Percentiles rank a stretch among this genome's conserved stretches.
These are phyloP conservation scores for Helarctos malayanus DNA, from an alignment of 2,797 vertebrate genomes.

Conservation along the genomic window DNA sequence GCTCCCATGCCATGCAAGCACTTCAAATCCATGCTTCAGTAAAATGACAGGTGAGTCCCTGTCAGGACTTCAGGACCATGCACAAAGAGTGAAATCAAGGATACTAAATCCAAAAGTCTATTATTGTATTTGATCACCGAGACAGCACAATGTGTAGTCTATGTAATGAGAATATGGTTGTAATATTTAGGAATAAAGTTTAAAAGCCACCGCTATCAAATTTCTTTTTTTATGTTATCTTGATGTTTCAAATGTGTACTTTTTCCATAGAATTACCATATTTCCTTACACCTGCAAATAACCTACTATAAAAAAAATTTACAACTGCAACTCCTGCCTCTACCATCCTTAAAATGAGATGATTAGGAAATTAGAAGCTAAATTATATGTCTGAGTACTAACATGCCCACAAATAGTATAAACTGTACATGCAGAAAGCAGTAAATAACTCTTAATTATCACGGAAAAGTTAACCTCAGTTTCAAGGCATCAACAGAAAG, in stretches of 20 bases:
- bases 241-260: not conserved
- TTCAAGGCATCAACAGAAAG: conserved; percentile 58
- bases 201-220: conserved; percentile 33
- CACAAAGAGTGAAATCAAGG: not conserved
- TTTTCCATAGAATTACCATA: conserved; percentile 8
- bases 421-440: conserved; percentile 19
- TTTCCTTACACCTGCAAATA: conserved; percentile 26
- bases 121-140: not conserved
- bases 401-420: conserved; percentile 25
- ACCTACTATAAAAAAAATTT: not conserved
- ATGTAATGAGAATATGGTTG: not conserved
- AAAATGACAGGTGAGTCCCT: not conserved
- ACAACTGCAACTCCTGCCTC: not conserved
- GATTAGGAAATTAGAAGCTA: conserved; percentile 61
- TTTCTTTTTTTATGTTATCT: conserved; percentile 16
- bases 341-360: conserved; percentile 21
- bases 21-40: not conserved
- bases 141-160: not conserved
- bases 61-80: not conserved
- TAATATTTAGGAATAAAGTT: conserved; percentile 27
- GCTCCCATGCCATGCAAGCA: not conserved
- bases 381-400: conserved; percentile 62
- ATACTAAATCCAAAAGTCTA: conserved; percentile 54
- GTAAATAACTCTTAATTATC: conserved; percentile 5
- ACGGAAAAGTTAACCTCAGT: conserved; percentile 26